phyloP scores from a whole-genome alignment of 2,888 invertebrate genomes.

The Leptarthrus brevirostris region DNA sequence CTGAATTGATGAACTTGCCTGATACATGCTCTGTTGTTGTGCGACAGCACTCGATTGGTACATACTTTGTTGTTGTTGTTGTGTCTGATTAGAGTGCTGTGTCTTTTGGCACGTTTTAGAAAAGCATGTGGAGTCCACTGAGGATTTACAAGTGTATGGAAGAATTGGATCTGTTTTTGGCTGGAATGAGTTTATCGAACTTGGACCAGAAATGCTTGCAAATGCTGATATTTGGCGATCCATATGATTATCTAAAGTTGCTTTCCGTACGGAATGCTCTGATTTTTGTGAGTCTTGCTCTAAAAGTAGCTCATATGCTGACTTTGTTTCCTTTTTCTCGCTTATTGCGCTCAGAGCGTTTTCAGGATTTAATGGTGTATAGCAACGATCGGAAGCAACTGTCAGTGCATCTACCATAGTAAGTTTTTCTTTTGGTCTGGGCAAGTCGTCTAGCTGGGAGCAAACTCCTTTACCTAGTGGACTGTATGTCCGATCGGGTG shows the following conservation, averaged over 20 bases:
- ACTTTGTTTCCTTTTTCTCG: slow-evolving; percentile 60
- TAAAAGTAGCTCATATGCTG: not conserved
- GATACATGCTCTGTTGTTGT: slow-evolving; percentile 57
- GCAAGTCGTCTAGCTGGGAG: slow-evolving; percentile 64
- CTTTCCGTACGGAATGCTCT: slow-evolving; percentile 26
- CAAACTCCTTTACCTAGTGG: slow-evolving; percentile 70
- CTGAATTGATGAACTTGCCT: slow-evolving; percentile 62
- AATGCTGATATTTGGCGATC: slow-evolving; percentile 63
- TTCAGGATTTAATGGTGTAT: slow-evolving; percentile 70
- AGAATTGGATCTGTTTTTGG: slow-evolving; percentile 61
- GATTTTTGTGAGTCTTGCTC: slow-evolving; percentile 1
- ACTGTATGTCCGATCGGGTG: slow-evolving; percentile 74
- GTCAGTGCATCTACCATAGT: slow-evolving; percentile 72
- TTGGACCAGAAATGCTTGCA: slow-evolving; percentile 60
- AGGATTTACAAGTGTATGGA: slow-evolving; percentile 57
- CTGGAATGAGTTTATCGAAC: slow-evolving; percentile 63
- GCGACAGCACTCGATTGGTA: slow-evolving; percentile 60
- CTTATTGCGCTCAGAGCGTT: slow-evolving; percentile 60
- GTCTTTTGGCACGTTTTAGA: not conserved
- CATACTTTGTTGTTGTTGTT: slow-evolving; percentile 56
- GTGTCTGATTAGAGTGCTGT: slow-evolving; percentile 54
- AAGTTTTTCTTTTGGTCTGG: slow-evolving; percentile 68
- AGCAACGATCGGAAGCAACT: slow-evolving; percentile 74
- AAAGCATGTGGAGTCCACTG: slow-evolving; percentile 51
- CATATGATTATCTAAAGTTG: slow-evolving; percentile 10